These are phyloP conservation scores for Spatula versicolor DNA, from an alignment of 2,797 vertebrate genomes.

Conservation along the genomic window DNA sequence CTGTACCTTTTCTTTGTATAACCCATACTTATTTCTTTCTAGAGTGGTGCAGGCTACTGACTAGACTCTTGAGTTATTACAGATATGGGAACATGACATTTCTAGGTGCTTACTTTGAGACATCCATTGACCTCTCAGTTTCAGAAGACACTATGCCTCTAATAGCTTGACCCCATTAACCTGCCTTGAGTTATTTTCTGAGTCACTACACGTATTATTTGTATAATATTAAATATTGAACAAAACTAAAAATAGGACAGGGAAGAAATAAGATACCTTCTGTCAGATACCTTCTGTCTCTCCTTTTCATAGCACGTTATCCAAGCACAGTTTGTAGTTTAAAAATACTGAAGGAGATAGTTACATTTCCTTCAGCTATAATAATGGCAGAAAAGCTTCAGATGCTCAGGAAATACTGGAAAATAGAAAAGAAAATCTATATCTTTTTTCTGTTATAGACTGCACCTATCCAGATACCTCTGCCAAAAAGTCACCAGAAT, in stretches of 20 bases:
- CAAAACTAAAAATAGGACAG: neutral
- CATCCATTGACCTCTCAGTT: neutral
- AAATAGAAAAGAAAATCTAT: conserved; percentile 7
- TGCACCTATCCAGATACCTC: neutral
- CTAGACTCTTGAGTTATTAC: neutral
- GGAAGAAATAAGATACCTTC: neutral
- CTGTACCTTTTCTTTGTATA: neutral
- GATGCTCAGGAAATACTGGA: conserved; percentile 11
- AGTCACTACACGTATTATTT: neutral
- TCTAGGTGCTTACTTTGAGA: neutral
- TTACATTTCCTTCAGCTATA: neutral
- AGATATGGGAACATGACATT: neutral
- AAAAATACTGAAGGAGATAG: neutral
- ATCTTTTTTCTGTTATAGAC: neutral
- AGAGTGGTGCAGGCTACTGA: neutral
- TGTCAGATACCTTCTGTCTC: neutral
- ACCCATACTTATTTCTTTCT: neutral
- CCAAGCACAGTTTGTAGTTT: neutral
- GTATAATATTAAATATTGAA: neutral
- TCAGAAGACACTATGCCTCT: neutral
- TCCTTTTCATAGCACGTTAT: neutral
- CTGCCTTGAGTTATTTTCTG: neutral
- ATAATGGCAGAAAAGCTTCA: conserved; percentile 7
- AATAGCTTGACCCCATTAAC: neutral
- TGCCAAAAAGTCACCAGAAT: neutral